These are phyloP conservation scores for Geotrupes spiniger DNA, from an alignment of 2,888 invertebrate genomes.

Conservation along the genomic window DNA sequence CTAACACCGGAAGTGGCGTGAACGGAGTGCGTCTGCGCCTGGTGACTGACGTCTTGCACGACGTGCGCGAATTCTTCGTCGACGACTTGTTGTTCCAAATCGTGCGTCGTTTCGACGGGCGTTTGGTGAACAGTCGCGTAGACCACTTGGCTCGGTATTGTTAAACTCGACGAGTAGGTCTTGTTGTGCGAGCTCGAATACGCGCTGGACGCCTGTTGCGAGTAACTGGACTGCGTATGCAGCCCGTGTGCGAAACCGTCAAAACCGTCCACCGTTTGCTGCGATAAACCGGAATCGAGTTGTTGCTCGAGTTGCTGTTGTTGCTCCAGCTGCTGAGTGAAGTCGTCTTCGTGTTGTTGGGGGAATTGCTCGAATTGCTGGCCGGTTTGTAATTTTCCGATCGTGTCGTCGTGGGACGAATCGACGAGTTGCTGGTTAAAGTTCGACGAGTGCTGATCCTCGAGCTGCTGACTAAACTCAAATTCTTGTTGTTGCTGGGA, in stretches of 20 bases:
- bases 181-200: slow-evolving; percentile 22
- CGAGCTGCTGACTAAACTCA: no score
- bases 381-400: no score
- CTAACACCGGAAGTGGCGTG: no score
- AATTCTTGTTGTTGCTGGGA: slow-evolving; percentile 27
- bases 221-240: neutral
- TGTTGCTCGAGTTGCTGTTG: slow-evolving; percentile 20
- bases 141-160: slow-evolving; percentile 1
- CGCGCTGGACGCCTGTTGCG: neutral
- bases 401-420: no score
- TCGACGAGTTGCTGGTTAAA: no score
- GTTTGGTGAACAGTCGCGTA: neutral
- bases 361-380: no score
- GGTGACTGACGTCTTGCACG: slow-evolving; percentile 24
- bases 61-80: slow-evolving; percentile 22
- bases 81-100: slow-evolving; percentile 17
- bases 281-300: slow-evolving; percentile 24
- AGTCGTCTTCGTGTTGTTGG: slow-evolving; percentile 31
- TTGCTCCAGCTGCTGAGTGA: slow-evolving; percentile 32
- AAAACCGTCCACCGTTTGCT: slow-evolving; percentile 14
- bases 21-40: slow-evolving; percentile 16
- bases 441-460: no score
- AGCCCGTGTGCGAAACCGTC: slow-evolving; percentile 12
- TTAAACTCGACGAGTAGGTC: slow-evolving; percentile 27
- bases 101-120: slow-evolving; percentile 15